Percentiles rank a stretch among this genome's conserved stretches.
Evolutionary conservation across 2,888 invertebrate genomes (phyloP).

Genomic region (Bembecia ichneumoniformis): DNA sequence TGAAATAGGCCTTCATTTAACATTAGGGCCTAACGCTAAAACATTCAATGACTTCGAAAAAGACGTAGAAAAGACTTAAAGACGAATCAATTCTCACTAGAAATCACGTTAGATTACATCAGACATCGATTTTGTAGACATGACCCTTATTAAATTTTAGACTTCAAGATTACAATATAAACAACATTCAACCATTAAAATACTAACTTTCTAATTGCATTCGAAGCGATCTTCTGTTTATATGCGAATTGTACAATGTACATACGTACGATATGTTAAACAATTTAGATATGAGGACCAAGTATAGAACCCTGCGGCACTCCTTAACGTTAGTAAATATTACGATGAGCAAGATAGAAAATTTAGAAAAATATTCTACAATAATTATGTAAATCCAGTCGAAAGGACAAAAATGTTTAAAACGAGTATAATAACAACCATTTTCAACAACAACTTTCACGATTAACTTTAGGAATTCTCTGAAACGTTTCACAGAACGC

Average conservation of each 20-base stretch:
- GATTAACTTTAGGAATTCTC: constrained; percentile 15
- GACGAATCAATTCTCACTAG: constrained; percentile 59
- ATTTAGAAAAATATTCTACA: constrained; percentile 24
- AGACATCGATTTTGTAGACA: constrained; percentile 25
- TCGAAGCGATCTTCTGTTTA: too few species aligned
- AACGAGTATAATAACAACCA: constrained; percentile 34
- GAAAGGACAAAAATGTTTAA: constrained; percentile 17
- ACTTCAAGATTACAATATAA: background rate
- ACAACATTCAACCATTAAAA: background rate
- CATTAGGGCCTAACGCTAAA: constrained; percentile 36
- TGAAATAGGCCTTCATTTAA: background rate
- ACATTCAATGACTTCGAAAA: constrained; percentile 69
- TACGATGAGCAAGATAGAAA: constrained; percentile 28
- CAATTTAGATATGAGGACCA: constrained; percentile 8
- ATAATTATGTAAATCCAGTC: constrained; percentile 40
- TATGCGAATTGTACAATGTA: too few species aligned
- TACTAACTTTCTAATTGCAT: too few species aligned
- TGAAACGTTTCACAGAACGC: background rate
- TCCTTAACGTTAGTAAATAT: constrained; percentile 6
- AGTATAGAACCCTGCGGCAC: constrained; percentile 18
- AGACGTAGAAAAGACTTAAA: constrained; percentile 65
- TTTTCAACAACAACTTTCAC: constrained; percentile 41
- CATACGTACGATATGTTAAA: too few species aligned
- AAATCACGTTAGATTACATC: constrained; percentile 61
- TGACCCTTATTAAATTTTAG: background rate